Evolutionary conservation across 2,113 vertebrate species (phyloP), one percentile per base, ranked within the genome.

Genomic region (Scytalopus superciliaris): DNA sequence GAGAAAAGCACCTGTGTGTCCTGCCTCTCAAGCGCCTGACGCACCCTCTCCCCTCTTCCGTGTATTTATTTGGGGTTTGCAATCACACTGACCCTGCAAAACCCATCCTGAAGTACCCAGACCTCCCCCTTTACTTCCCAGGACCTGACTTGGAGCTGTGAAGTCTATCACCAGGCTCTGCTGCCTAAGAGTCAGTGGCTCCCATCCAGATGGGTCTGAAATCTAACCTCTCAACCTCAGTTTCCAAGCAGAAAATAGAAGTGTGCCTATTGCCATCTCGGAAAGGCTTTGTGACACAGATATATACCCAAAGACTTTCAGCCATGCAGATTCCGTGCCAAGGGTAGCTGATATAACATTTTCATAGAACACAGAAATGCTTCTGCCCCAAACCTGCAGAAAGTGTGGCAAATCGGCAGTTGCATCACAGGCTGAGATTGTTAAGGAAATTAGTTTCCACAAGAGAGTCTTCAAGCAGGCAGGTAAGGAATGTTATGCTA

Each of bases 1-100:
- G 95, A 96, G 95, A 95, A 97, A 97, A 95, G 96, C 96, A 96
- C 94, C 93, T 95, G 49, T 21, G 39, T 22, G 21, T 76, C 84
- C 91, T 60, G 19, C 47, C 52, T 73, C 82, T 68, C 73, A 17
- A 62, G 81, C 64, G 66, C 40, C 40, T 1, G 0, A 39, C 0
- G 9, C 23, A 69, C 64, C 53, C 44, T 64, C 10, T 15, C 13
- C 60, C 53, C 44, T 64, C 12, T 18, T 17, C 62, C 3, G 0
- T 5, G 8, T 7, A 5, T 31, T 84, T 70, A 10, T 69, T n/a
- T 66, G 57, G 40, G 57, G 24, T n/a, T n/a, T 49, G 19, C 3
- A 4, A 31, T 45, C 57, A 8, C 45, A n/a, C 17, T 12, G 14
- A 56, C 3, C 10, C 55, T 23, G 28, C 19, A 8, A 56, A 85